These are phyloP conservation scores for Ryuthela nishihirai DNA, from an alignment of 2,888 invertebrate species.

Conservation along the genomic window DNA sequence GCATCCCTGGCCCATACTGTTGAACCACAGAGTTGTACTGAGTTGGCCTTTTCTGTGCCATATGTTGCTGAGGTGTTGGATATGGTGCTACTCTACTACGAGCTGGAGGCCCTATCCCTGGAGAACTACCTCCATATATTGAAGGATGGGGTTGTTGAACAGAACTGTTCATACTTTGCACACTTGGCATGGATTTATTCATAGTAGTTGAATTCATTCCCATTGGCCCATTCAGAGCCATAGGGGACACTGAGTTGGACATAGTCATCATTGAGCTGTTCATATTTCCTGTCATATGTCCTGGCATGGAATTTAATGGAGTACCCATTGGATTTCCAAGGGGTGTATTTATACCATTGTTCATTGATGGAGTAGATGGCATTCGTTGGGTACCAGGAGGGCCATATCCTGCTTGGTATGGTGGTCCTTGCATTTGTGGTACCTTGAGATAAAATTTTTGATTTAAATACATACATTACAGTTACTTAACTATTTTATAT, in stretches of 20 bases:
- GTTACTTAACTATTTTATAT: not conserved
- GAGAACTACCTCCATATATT: slow-evolving; percentile 28
- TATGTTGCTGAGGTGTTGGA: slow-evolving; percentile 54
- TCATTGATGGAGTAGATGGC: slow-evolving; percentile 29
- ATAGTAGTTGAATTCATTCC: slow-evolving; percentile 29
- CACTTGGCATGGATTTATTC: slow-evolving; percentile 36
- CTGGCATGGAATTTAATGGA: slow-evolving; percentile 20
- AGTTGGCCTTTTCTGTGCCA: slow-evolving; percentile 45
- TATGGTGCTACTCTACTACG: slow-evolving; percentile 39
- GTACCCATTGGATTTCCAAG: slow-evolving; percentile 30
- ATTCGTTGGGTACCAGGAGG: slow-evolving; percentile 50
- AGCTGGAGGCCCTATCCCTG: slow-evolving; percentile 21
- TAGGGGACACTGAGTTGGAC: slow-evolving; percentile 29
- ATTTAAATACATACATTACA: not conserved
- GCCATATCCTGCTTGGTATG: slow-evolving; percentile 53
- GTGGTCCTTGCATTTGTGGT: slow-evolving; percentile 64
- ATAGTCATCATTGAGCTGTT: slow-evolving; percentile 40
- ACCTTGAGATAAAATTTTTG: slow-evolving; percentile 54
- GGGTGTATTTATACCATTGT: slow-evolving; percentile 24
- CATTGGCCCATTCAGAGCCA: slow-evolving; percentile 41
- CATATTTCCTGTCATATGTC: slow-evolving; percentile 29
- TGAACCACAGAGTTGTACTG: slow-evolving; percentile 45
- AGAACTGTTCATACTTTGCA: slow-evolving; percentile 25
- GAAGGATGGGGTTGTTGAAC: slow-evolving; percentile 27
- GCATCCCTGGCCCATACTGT: slow-evolving; percentile 41